Base-by-base conservation (phyloP, 2,113 vertebrate species). In the Alces alces region DNA sequence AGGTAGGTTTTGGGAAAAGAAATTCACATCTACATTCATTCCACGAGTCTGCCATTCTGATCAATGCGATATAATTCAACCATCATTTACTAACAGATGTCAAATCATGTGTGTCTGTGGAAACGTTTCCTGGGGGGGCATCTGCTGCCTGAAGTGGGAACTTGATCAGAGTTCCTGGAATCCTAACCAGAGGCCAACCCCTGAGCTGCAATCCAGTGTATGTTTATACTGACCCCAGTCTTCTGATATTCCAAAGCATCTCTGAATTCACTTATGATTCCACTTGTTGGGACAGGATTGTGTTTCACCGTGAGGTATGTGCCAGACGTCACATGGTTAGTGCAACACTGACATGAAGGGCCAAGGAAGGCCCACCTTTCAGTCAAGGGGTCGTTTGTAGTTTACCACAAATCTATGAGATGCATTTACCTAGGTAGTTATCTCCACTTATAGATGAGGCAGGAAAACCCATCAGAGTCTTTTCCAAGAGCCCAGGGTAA, bases 351-450 rank as follows among this genome's bases (percentile, higher is more conserved):
- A 60, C 9, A 52, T 28, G 47, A 55, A 30, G 2, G 36, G 70
- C 39, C 57, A 30, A 12, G 27, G 36, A n/a, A n/a, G 5, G 7
- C 39, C 57, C 52, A 4, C 25, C 36, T 60, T 78, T 80, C 60
- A 43, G 85, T 23, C 33, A 11, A 4, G 4, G 50, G 66, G 4
- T 47, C 80, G 33, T 78, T 36, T 16, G 2, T 1, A 11, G 47
- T 57, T 50, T 27, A 2, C 76, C 14, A 11, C 10, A 21, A 86
- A 43, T 79, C 28, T 33, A 4, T 0, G 14, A 28, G n/a, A 11
- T 19, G 21, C 13, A 3, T 45, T 1, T 1, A 1, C 12, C 25
- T 45, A 16, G 43, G 52, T 1, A 60, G 79, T 5, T 60, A 28
- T 21, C 66, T 89, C 61, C 55, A 12, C 14, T 64, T 47, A 28